These are phyloP conservation scores for Microcebus tavaratra DNA, from an alignment of 2,113 vertebrate species.

Conservation along the genomic window DNA sequence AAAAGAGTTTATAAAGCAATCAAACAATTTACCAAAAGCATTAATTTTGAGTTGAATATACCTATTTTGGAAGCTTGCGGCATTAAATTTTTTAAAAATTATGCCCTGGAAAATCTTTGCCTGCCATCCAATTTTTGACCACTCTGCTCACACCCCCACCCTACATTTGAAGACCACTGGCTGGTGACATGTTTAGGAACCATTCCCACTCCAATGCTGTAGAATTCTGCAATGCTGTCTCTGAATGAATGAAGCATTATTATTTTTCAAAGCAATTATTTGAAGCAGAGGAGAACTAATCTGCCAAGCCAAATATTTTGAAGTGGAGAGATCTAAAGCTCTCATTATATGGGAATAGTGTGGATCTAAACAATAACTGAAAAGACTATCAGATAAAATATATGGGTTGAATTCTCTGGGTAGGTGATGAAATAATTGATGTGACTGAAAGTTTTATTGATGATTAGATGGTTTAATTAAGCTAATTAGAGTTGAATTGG, in stretches of 20 bases:
- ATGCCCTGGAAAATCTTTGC: neutral
- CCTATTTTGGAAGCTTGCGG: neutral
- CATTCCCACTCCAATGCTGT: neutral
- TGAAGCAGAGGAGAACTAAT: neutral
- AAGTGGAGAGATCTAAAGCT: neutral
- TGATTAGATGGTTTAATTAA: neutral
- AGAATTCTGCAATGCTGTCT: neutral
- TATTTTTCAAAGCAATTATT: slow-evolving; percentile 10
- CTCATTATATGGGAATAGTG: neutral
- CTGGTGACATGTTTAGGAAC: neutral
- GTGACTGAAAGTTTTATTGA: slow-evolving; percentile 10
- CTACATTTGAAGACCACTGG: neutral
- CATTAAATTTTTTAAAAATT: neutral
- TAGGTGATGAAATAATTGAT: neutral
- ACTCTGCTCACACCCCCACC: neutral
- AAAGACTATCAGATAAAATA: slow-evolving; percentile 25
- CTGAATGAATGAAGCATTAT: neutral
- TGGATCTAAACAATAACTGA: neutral
- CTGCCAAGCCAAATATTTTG: slow-evolving; percentile 23
- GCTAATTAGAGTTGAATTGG: neutral
- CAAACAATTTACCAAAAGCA: neutral
- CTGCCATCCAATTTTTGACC: neutral
- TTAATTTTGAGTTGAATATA: neutral
- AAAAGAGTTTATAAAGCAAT: neutral
- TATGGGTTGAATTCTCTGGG: neutral